phyloP scores from a whole-genome alignment of 2,888 invertebrate species.

The Phania funesta region DNA sequence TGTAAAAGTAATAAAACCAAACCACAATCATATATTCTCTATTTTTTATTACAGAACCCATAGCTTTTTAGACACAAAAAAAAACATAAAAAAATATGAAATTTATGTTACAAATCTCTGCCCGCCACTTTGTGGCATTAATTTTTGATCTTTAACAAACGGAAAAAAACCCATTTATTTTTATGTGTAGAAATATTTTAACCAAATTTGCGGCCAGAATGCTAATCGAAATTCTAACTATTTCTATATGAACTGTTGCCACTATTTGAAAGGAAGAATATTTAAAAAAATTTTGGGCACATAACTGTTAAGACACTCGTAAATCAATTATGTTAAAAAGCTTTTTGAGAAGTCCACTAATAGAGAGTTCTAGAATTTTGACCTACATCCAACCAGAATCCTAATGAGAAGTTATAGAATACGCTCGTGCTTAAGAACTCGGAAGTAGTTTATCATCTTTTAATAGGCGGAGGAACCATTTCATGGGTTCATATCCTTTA shows the following conservation, averaged over 20 bases:
- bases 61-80: background rate
- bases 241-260: background rate
- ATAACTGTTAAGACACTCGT: too few relatives aligned
- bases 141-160: slow-evolving; percentile 8
- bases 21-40: background rate
- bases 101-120: background rate
- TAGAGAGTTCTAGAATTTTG: too few relatives aligned
- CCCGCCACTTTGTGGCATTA: background rate
- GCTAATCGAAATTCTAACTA: background rate
- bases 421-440: too few relatives aligned
- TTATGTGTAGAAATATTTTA: slow-evolving; percentile 3
- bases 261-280: background rate
- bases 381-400: too few relatives aligned
- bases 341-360: too few relatives aligned
- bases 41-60: background rate
- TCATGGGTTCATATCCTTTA: too few relatives aligned
- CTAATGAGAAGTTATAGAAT: too few relatives aligned
- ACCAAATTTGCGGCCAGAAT: background rate
- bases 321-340: too few relatives aligned
- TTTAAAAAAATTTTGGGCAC: too few relatives aligned
- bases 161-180: background rate
- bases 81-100: background rate
- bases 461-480: too few relatives aligned
- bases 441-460: too few relatives aligned
- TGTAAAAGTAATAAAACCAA: background rate